Conservation (phyloP, 2,888 invertebrate species). For the Platycheirus rosarum region DNA sequence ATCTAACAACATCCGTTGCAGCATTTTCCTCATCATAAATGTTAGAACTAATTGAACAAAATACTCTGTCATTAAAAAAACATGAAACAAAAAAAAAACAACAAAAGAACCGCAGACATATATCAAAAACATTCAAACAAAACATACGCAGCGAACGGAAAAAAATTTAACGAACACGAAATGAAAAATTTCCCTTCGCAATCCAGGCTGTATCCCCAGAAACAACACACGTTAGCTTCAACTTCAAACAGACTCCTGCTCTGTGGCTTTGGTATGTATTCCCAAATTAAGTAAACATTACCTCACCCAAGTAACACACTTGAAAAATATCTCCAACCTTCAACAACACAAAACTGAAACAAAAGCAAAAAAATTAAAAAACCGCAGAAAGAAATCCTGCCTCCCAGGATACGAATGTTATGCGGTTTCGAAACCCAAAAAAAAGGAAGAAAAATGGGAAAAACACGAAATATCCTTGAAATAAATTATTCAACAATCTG, state of each 20-base stretch:
- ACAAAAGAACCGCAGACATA: slow-evolving; percentile 51
- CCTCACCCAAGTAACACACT: slow-evolving; percentile 58
- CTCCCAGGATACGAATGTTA: slow-evolving; percentile 50
- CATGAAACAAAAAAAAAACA: slow-evolving; percentile 5
- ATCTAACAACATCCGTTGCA: no score
- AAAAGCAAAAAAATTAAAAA: slow-evolving; percentile 37
- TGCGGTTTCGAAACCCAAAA: slow-evolving; percentile 47
- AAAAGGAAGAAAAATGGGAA: slow-evolving; percentile 2
- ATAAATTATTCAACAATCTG: slow-evolving; percentile 75
- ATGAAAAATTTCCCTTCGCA: slow-evolving; percentile 14
- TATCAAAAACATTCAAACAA: slow-evolving; percentile 33
- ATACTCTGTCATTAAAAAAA: no score
- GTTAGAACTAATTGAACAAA: slow-evolving; percentile 7
- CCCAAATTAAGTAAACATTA: slow-evolving; percentile 63
- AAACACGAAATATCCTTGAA: slow-evolving; percentile 53
- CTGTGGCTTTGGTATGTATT: slow-evolving; percentile 32
- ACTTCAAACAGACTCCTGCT: slow-evolving; percentile 46
- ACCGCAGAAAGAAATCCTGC: slow-evolving; percentile 14
- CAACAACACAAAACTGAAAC: slow-evolving; percentile 25
- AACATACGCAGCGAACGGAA: slow-evolving; percentile 28
- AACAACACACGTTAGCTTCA: slow-evolving; percentile 30
- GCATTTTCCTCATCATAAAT: neutral
- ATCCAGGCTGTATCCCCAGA: neutral
- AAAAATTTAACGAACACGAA: slow-evolving; percentile 40
- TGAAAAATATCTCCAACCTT: slow-evolving; percentile 29